Percentiles rank a stretch among this genome's conserved stretches.
These are phyloP conservation scores for Sebastes melanostomus DNA, from an alignment of 2,797 vertebrate species.

Conservation along the genomic window DNA sequence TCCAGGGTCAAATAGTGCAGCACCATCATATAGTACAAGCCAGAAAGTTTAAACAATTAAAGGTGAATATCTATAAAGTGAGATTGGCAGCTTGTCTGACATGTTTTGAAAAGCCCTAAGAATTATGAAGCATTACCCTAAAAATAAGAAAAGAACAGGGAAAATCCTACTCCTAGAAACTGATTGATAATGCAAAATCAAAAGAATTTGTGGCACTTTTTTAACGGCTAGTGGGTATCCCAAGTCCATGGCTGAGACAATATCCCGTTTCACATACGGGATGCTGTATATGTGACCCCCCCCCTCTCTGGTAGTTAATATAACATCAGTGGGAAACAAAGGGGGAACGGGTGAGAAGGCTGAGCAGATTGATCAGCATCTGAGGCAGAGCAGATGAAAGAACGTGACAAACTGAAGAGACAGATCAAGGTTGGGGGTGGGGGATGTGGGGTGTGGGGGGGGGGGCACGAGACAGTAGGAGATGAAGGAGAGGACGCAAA, in stretches of 20 bases:
- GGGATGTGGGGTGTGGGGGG: background rate
- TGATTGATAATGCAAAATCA: background rate
- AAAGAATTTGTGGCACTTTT: background rate
- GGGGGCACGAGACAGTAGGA: too few species aligned
- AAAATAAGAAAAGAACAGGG: background rate
- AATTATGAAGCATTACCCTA: background rate
- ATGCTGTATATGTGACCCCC: background rate
- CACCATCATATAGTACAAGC: background rate
- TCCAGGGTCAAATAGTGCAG: background rate
- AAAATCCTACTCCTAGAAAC: background rate
- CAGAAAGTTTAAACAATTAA: background rate
- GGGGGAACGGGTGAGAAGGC: background rate
- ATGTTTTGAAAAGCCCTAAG: background rate
- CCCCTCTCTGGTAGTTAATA: background rate
- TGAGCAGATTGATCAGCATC: slow-evolving; percentile 46
- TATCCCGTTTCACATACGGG: background rate
- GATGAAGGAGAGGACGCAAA: too few species aligned
- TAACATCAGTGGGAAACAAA: background rate
- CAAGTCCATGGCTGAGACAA: background rate
- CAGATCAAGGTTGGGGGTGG: slow-evolving; percentile 26
- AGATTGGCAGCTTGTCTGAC: background rate
- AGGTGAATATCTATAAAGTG: background rate
- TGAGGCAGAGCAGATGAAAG: slow-evolving; percentile 50
- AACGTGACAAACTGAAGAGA: slow-evolving; percentile 33
- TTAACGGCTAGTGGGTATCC: background rate